phyloP scores from a whole-genome alignment of 2,888 invertebrate species.

The Diploptera punctata region DNA sequence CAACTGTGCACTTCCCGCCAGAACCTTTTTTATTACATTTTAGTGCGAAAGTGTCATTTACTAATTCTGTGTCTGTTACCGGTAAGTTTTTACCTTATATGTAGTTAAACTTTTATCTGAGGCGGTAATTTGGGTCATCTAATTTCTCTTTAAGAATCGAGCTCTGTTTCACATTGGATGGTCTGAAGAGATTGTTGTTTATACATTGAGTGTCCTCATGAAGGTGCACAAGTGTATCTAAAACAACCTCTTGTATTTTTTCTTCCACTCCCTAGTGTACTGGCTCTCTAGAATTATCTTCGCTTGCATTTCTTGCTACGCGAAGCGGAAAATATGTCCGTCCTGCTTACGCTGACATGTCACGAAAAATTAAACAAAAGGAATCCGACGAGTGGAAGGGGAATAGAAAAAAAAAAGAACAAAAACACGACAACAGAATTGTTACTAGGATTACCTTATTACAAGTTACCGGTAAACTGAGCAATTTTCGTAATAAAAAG shows the following conservation, averaged over 20 bases:
- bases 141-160: no score
- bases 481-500: constrained; percentile 3
- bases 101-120: no score
- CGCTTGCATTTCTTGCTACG: constrained; percentile 25
- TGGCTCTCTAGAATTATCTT: constrained; percentile 11
- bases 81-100: no score
- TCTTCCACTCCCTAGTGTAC: neutral
- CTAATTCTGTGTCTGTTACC: no score
- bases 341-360: constrained; percentile 15
- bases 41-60: no score
- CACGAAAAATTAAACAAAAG: constrained; percentile 30
- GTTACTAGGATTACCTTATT: constrained; percentile 2
- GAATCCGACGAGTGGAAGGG: neutral
- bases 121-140: no score
- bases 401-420: neutral
- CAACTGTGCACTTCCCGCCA: no score
- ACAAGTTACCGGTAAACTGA: neutral
- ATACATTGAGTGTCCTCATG: no score
- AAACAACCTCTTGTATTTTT: neutral
- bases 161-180: no score
- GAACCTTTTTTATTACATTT: no score
- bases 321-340: constrained; percentile 31
- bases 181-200: no score
- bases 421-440: neutral
- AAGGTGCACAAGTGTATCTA: neutral